A percentile compares a stretch with the other conserved stretches of the same genome.
Conservation (phyloP, 2,113 vertebrate genomes). For the Rhineura floridana region DNA sequence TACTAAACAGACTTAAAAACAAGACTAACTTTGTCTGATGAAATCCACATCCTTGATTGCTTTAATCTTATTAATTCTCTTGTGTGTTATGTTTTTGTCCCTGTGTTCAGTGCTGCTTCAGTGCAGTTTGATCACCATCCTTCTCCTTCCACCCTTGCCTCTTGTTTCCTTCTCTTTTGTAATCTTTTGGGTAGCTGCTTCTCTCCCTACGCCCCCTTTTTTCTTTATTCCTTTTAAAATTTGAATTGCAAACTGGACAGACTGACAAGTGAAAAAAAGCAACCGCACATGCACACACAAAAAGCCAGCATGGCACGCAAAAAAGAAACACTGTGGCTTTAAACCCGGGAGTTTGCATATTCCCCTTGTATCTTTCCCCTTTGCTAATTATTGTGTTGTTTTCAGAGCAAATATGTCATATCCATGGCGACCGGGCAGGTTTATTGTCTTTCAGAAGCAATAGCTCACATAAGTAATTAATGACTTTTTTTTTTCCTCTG, state of each 20-base stretch:
- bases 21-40: constrained; percentile 20
- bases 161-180: constrained; percentile 33
- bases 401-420: constrained; percentile 99
- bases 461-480: constrained; percentile 99
- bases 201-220: not conserved
- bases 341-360: constrained; percentile 98
- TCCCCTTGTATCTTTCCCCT: constrained; percentile 99
- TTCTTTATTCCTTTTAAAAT: constrained; percentile 37
- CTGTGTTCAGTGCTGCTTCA: constrained; percentile 5
- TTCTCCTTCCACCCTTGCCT: not conserved
- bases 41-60: constrained; percentile 41
- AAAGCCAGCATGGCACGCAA: constrained; percentile 58
- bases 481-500: constrained; percentile 96
- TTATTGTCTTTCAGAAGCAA: constrained; percentile 99
- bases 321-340: constrained; percentile 90
- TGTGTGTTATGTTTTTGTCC: constrained; percentile 3
- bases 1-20: not conserved
- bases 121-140: constrained; percentile 1
- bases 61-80: not conserved
- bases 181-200: constrained; percentile 72
- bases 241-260: constrained; percentile 77
- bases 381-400: constrained; percentile 99
- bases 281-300: constrained; percentile 33
- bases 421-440: constrained; percentile 99
- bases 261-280: constrained; percentile 80